These are phyloP conservation scores for Psophia crepitans DNA, from an alignment of 2,113 vertebrate genomes.

Conservation along the genomic window DNA sequence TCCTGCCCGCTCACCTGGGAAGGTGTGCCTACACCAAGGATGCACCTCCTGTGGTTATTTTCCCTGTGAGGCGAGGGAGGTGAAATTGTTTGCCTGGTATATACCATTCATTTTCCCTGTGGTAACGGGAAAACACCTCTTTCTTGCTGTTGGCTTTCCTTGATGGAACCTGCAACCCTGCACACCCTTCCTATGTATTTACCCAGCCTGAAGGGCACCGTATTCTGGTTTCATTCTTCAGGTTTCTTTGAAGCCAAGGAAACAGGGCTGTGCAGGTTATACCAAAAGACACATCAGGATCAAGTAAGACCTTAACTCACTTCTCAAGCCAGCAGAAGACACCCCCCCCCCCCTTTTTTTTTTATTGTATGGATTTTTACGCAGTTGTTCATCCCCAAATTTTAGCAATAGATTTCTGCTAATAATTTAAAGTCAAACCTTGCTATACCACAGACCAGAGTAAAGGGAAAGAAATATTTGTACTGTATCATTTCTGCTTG, in stretches of 20 bases:
- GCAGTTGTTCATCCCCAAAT: background rate
- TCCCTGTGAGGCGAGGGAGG: background rate
- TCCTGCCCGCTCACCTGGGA: background rate
- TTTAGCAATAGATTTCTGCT: background rate
- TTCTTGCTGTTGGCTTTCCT: constrained; percentile 18
- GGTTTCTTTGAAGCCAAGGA: background rate
- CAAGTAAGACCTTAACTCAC: background rate
- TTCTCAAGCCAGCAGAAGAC: background rate
- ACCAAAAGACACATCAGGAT: background rate
- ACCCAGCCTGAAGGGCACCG: constrained; percentile 1
- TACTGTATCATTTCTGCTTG: background rate
- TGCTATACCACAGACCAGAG: background rate
- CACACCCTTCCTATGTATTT: background rate
- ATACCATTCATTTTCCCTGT: background rate
- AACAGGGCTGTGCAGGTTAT: background rate
- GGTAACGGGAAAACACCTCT: background rate
- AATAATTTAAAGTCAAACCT: background rate
- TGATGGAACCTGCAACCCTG: background rate
- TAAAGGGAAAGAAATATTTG: background rate
- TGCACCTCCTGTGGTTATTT: constrained; percentile 14
- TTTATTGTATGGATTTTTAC: background rate
- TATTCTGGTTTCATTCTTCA: background rate
- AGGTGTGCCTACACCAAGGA: background rate
- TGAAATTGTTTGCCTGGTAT: constrained; percentile 12
- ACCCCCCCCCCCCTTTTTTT: background rate